Base-by-base conservation (phyloP, 1,140 invertebrate species). In the Anoplolepis gracilipes region DNA sequence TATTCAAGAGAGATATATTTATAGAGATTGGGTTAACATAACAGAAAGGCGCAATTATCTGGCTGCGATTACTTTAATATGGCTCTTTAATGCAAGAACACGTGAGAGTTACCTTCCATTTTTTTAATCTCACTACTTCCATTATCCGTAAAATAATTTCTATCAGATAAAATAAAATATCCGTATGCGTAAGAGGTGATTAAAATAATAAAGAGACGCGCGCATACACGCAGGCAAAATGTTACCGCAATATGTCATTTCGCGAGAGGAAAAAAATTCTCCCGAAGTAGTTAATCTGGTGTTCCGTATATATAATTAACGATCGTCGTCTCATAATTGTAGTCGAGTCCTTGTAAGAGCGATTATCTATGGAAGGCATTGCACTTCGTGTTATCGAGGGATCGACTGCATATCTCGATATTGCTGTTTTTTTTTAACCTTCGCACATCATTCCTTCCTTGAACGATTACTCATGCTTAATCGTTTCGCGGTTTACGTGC, bases 381-480 rank as follows among this genome's bases (percentile, higher is more conserved):
- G 67, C 53, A 82, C 53, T 28, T 36, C 28, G 53, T 28, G 33
- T 36, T 39, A 22, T 55, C 30, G 10, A 53, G 46, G 33, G 57
- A 57, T 39, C 46, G 49, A 55, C 64, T 61, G 19, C 13, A 46
- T 42, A 70, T 81, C 49, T 70, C 36, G 65, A 72, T 81, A 81
- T 59, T 65, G 16, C 77, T 69, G 25, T 49, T 36, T 36, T 36
- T n/a, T 59, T 59, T 59, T 57, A 57, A 33, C 53, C 64, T 81
- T 59, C 36, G 78, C 53, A 25, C 78, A 46, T 72, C 36, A 36
- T 73, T 61, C 36, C 78, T 73, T 82, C 67, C 67, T 61, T 25
- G 55, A 77, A 79, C 75, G 70, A 77, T 75, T 82, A 76, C 46
- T 76, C 69, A 67, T 69, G 19, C 49, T 22, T 75, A 86, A 81